Conservation (phyloP, 2,888 invertebrate species). For the Vanessa cardui region DNA sequence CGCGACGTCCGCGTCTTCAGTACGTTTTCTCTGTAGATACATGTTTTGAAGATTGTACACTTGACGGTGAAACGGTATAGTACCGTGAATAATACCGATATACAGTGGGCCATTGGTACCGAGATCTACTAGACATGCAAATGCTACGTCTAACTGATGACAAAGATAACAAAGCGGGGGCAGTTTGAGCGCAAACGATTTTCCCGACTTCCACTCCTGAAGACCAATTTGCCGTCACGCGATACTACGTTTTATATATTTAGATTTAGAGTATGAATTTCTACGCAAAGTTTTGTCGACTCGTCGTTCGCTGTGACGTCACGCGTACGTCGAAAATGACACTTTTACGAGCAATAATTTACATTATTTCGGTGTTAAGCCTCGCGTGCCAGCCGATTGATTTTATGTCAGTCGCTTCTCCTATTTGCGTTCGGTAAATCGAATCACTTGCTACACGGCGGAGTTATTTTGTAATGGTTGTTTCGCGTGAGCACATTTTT, state of each 20-base stretch:
- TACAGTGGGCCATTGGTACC: constrained; percentile 17
- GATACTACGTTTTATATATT: constrained; percentile 48
- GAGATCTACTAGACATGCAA: constrained; percentile 56
- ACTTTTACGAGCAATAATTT: constrained; percentile 82
- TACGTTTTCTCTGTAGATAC: constrained; percentile 26
- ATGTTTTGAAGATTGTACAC: background rate
- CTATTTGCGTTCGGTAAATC: constrained; percentile 77
- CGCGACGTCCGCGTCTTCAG: constrained; percentile 53
- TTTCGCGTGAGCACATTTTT: constrained; percentile 68
- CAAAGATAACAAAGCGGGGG: constrained; percentile 68
- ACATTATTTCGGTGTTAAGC: constrained; percentile 79
- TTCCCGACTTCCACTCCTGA: constrained; percentile 51
- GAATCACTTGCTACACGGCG: constrained; percentile 76
- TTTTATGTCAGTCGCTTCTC: constrained; percentile 79
- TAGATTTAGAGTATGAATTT: constrained; percentile 39
- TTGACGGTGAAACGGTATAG: constrained; percentile 7
- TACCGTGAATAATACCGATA: constrained; percentile 45
- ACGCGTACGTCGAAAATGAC: constrained; percentile 80
- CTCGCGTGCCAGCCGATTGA: constrained; percentile 81
- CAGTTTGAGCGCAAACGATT: constrained; percentile 66
- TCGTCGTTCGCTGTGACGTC: constrained; percentile 64
- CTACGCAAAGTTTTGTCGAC: constrained; percentile 47
- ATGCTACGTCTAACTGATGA: constrained; percentile 63
- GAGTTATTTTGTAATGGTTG: constrained; percentile 76
- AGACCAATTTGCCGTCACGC: constrained; percentile 34